A percentile compares a stretch with the other conserved stretches of the same genome.
phyloP scores from a whole-genome alignment of 30 jellyfish, hydroid and myxozoan species.

The Catostylus mosaicus region DNA sequence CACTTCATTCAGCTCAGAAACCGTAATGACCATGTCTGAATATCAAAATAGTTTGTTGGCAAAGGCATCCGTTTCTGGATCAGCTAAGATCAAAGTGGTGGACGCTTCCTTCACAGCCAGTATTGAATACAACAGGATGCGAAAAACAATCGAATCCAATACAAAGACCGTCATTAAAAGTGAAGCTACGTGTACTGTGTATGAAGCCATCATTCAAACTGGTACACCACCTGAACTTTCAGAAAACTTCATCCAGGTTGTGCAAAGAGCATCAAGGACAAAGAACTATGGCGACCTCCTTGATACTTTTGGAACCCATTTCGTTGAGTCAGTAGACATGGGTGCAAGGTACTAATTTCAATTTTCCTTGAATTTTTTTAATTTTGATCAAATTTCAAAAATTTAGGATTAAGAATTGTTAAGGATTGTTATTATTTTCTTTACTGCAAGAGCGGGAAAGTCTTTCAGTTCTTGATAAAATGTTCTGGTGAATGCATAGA shows the following conservation, averaged over 20 bases:
- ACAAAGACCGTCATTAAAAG: slow-evolving; percentile 21
- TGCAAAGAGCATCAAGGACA: neutral
- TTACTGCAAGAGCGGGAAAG: too few relatives aligned
- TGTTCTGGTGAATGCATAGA: too few relatives aligned
- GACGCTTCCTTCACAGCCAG: slow-evolving; percentile 60
- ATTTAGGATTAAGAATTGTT: too few relatives aligned
- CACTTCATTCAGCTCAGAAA: slow-evolving; percentile 13
- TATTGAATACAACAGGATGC: slow-evolving; percentile 41
- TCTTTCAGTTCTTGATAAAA: too few relatives aligned
- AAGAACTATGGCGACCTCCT: slow-evolving; percentile 5
- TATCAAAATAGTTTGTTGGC: slow-evolving; percentile 22
- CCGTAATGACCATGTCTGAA: slow-evolving; percentile 43
- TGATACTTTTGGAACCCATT: slow-evolving; percentile 57
- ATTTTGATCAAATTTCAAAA: too few relatives aligned
- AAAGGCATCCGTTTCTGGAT: slow-evolving; percentile 45
- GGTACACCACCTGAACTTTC: slow-evolving; percentile 49
- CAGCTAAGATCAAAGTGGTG: slow-evolving; percentile 17
- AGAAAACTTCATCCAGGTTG: slow-evolving; percentile 23
- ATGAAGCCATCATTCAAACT: slow-evolving; percentile 20
- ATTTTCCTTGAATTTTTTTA: too few relatives aligned
- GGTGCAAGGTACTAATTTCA: slow-evolving; percentile 74
- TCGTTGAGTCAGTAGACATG: slow-evolving; percentile 12
- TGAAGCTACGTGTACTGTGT: slow-evolving; percentile 50
- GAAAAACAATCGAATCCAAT: slow-evolving; percentile 16
- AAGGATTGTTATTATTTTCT: too few relatives aligned